Conservation (phyloP, 2,113 vertebrate genomes). For the Amazona vittata region DNA sequence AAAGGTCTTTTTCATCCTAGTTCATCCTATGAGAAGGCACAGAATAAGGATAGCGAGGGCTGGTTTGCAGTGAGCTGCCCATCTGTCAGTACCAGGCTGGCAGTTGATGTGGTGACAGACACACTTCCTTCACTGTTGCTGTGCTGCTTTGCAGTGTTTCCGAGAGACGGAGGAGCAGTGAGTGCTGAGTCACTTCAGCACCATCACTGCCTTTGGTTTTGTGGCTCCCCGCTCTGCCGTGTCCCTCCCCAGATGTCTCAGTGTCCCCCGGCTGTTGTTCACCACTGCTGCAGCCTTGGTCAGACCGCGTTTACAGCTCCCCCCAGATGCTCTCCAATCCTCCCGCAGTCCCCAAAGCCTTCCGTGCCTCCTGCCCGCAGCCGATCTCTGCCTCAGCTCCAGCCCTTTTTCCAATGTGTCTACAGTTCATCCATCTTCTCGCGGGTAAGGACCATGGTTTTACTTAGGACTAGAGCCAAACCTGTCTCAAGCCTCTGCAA, state of each 20-base stretch:
- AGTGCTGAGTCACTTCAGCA: not conserved
- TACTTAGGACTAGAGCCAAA: not conserved
- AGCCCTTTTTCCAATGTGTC: not conserved
- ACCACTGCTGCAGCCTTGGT: not conserved
- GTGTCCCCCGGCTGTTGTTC: not conserved
- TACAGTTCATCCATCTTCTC: not conserved
- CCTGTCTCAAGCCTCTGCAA: not conserved
- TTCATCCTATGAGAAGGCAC: not conserved
- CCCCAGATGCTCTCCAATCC: not conserved
- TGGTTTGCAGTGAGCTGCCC: not conserved
- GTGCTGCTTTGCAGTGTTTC: not conserved
- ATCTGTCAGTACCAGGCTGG: not conserved
- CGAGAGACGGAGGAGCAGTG: not conserved
- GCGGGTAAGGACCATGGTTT: not conserved
- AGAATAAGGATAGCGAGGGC: not conserved
- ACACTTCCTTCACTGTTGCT: not conserved
- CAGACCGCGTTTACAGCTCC: not conserved
- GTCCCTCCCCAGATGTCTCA: not conserved
- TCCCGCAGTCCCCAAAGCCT: not conserved
- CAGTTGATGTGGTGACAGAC: not conserved
- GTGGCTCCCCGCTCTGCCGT: not conserved
- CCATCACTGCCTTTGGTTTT: not conserved
- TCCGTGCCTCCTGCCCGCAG: not conserved
- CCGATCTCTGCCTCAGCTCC: not conserved
- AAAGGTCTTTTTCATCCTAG: not conserved